Conservation (phyloP, 2,888 invertebrate species). For the Chouioia cunea region DNA sequence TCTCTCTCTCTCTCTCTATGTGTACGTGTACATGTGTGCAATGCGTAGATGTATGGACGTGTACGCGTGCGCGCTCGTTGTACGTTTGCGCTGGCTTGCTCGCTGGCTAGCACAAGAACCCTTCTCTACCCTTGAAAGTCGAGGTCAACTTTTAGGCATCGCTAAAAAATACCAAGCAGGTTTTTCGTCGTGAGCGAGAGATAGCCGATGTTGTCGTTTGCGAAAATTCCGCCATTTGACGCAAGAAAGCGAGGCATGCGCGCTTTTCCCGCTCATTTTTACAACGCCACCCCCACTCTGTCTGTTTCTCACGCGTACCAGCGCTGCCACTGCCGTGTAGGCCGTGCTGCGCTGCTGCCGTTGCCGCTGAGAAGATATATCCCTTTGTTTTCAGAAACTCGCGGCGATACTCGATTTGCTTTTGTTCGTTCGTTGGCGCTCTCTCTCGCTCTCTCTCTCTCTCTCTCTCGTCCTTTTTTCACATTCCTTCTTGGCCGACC, state of each 20-base stretch:
- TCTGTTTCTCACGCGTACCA: conserved; percentile 1
- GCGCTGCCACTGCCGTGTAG: background rate
- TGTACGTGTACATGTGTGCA: background rate
- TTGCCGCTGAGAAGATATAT: conserved; percentile 20
- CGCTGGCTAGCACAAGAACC: conserved; percentile 53
- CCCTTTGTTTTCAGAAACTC: conserved; percentile 38
- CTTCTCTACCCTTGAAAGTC: conserved; percentile 70
- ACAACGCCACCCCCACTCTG: conserved; percentile 51
- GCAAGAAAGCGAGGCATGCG: conserved; percentile 50
- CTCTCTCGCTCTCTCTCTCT: background rate
- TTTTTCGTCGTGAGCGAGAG: background rate
- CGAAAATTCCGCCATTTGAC: too few relatives aligned
- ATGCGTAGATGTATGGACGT: conserved; percentile 2
- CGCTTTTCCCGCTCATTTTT: conserved; percentile 49
- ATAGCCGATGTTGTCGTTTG: conserved; percentile 12
- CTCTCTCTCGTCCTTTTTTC: conserved; percentile 7
- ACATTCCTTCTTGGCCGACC: background rate
- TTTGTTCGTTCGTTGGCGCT: background rate
- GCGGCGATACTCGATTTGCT: conserved; percentile 13
- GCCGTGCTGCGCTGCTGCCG: conserved; percentile 18
- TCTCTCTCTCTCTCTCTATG: conserved; percentile 15
- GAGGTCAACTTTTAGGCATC: conserved; percentile 70
- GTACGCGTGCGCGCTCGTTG: background rate
- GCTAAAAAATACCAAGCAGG: background rate
- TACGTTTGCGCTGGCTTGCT: conserved; percentile 7